Evolutionary conservation across 2,888 invertebrate species (phyloP).

Genomic region (Linyphia triangularis): DNA sequence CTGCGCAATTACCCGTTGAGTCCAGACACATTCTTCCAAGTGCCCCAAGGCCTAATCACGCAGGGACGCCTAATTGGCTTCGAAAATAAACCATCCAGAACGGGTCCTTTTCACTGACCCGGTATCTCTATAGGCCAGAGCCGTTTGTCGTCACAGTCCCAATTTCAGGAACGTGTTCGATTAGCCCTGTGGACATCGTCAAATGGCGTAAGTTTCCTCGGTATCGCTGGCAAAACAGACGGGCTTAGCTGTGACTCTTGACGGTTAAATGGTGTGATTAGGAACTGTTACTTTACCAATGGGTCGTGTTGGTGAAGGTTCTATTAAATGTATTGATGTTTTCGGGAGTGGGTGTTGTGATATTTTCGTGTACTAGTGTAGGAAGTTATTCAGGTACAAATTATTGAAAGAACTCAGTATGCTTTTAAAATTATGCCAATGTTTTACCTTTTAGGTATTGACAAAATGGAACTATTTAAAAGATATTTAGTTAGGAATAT

Average conservation of each 20-base stretch:
- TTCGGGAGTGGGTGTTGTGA: too few species aligned
- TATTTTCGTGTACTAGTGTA: too few species aligned
- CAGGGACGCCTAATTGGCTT: constrained; percentile 35
- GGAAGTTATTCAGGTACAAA: too few species aligned
- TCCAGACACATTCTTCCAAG: not conserved
- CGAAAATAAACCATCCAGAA: constrained; percentile 38
- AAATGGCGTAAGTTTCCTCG: not conserved
- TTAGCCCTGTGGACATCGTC: constrained; percentile 8
- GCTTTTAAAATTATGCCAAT: too few species aligned
- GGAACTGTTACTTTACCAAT: not conserved
- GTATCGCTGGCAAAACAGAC: constrained; percentile 5
- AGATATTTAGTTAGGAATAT: too few species aligned
- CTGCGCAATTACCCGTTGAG: not conserved
- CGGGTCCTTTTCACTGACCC: constrained; percentile 13
- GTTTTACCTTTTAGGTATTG: too few species aligned
- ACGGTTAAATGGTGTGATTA: not conserved
- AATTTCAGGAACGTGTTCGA: constrained; percentile 49
- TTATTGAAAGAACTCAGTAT: too few species aligned
- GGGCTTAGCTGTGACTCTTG: not conserved
- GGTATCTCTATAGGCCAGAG: not conserved
- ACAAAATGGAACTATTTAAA: too few species aligned
- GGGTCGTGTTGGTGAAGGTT: not conserved
- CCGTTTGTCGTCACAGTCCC: constrained; percentile 2
- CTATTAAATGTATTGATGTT: too few species aligned
- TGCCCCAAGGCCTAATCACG: constrained; percentile 29